These are phyloP conservation scores for Pelecanus crispus DNA, from an alignment of 2,113 vertebrate species.

Conservation along the genomic window DNA sequence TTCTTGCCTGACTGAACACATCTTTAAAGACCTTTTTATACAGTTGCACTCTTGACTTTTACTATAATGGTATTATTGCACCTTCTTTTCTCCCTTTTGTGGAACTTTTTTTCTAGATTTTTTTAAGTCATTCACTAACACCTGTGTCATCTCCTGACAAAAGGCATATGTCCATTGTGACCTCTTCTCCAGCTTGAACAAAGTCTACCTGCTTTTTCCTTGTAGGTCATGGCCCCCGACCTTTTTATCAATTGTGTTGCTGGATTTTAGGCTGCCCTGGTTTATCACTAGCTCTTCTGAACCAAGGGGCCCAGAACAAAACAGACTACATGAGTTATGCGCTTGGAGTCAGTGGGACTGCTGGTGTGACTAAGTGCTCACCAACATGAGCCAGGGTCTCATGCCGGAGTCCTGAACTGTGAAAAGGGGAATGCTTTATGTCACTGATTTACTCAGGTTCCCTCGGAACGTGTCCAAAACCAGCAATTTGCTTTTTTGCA, in stretches of 20 bases:
- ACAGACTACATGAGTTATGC: neutral
- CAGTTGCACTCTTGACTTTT: neutral
- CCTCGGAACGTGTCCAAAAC: neutral
- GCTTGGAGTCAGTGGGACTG: neutral
- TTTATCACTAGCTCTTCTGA: conserved; percentile 12
- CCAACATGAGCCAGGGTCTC: conserved; percentile 25
- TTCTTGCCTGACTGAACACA: neutral
- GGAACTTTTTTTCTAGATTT: neutral
- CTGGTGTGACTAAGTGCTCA: conserved; percentile 26
- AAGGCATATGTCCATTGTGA: neutral
- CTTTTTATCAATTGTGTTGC: neutral
- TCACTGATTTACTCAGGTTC: conserved; percentile 47
- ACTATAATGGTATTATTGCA: neutral
- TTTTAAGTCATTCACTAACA: neutral
- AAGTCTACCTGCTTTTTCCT: neutral
- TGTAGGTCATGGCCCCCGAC: neutral
- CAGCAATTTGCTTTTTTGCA: conserved; percentile 29
- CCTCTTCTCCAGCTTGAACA: neutral
- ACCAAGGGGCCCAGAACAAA: neutral
- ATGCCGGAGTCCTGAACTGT: neutral
- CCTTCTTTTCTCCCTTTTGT: neutral
- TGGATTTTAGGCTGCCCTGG: neutral
- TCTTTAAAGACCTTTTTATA: conserved; percentile 14
- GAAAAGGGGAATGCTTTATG: conserved; percentile 41
- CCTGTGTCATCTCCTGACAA: neutral